Conservation (phyloP, 1,140 invertebrate species). For the Maniola jurtina region DNA sequence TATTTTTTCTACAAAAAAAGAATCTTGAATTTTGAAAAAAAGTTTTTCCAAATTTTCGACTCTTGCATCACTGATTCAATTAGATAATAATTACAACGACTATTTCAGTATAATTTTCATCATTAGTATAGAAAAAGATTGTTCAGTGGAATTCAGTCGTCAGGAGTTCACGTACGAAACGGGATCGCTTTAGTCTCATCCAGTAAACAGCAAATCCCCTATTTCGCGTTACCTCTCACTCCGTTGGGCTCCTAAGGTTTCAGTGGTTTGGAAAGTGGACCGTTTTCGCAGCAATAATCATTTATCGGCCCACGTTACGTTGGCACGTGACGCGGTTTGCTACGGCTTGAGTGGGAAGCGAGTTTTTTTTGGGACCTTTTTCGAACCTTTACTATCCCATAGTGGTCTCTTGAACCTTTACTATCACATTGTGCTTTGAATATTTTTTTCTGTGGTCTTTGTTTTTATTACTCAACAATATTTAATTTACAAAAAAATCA, state of each 20-base stretch:
- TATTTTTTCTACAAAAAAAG: no score
- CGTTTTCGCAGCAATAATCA: conserved; percentile 54
- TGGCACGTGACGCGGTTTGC: conserved; percentile 46
- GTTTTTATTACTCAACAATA: no score
- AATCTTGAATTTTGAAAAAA: no score
- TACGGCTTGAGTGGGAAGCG: conserved; percentile 9
- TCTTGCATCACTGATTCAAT: no score
- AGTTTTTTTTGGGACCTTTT: conserved; percentile 22
- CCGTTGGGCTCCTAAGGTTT: conserved; percentile 42
- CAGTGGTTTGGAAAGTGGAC: conserved; percentile 49
- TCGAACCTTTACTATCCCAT: neutral
- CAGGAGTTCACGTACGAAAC: neutral
- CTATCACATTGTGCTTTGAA: neutral
- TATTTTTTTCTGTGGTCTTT: no score
- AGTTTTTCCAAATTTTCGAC: no score
- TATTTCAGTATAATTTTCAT: no score
- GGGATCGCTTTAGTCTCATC: conserved; percentile 13
- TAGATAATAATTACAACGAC: no score
- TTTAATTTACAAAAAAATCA: no score
- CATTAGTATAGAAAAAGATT: neutral
- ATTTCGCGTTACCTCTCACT: conserved; percentile 34
- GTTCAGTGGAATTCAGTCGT: neutral
- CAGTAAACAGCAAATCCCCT: conserved; percentile 20
- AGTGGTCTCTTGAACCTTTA: no score
- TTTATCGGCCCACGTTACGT: conserved; percentile 50